phyloP scores from a whole-genome alignment of 2,888 invertebrate genomes.

The Xestia xanthographa region DNA sequence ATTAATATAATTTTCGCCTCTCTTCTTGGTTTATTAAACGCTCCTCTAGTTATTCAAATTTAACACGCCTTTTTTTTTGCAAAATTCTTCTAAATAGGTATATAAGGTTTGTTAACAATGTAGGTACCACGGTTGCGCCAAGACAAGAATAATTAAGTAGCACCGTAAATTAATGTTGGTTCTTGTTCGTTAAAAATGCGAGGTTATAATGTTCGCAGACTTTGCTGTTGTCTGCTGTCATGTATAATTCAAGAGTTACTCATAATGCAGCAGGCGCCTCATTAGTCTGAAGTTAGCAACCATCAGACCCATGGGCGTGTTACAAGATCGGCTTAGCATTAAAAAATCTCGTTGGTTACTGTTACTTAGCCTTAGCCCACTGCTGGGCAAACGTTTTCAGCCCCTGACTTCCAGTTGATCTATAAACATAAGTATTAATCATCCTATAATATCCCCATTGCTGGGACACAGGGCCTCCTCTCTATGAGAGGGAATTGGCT shows the following conservation, averaged over 20 bases:
- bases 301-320: neutral
- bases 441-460: too few species aligned
- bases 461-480: too few species aligned
- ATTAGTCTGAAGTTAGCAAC: constrained; percentile 13
- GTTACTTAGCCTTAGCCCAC: too few species aligned
- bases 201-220: neutral
- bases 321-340: neutral
- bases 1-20: neutral
- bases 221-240: neutral
- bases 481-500: too few species aligned
- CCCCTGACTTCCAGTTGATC: too few species aligned
- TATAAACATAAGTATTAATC: too few species aligned
- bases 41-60: neutral
- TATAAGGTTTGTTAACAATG: neutral
- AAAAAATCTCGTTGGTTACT: too few species aligned
- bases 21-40: neutral
- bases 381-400: too few species aligned
- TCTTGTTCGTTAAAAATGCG: constrained; percentile 2
- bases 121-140: neutral
- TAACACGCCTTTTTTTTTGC: neutral
- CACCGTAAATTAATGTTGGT: neutral
- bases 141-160: constrained; percentile 12
- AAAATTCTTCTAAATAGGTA: neutral
- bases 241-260: constrained; percentile 33
- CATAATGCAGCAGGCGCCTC: constrained; percentile 22